Evolutionary conservation across 2,113 vertebrate species (phyloP).

Genomic region (Stictonetta naevosa): DNA sequence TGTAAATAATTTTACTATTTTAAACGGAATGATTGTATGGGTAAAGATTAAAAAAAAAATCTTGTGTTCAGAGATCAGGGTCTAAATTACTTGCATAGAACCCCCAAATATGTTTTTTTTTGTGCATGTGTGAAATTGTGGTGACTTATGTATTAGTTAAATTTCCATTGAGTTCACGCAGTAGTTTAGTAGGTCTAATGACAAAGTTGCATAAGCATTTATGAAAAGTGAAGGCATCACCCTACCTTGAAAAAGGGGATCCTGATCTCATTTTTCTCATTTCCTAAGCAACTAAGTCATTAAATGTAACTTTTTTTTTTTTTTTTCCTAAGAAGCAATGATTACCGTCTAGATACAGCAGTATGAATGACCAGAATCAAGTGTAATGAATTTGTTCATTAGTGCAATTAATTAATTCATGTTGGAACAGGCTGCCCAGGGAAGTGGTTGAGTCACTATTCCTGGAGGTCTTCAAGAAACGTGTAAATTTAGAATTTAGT

Average conservation of each 20-base stretch:
- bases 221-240: neutral
- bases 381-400: neutral
- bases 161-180: neutral
- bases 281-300: neutral
- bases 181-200: neutral
- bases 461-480: too few species aligned
- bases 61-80: neutral
- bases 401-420: too few species aligned
- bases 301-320: neutral
- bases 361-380: neutral
- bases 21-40: neutral
- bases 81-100: neutral
- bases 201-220: neutral
- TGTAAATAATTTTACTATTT: neutral
- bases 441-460: too few species aligned
- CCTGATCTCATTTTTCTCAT: neutral
- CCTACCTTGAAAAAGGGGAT: neutral
- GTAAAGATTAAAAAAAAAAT: neutral
- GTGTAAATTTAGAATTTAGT: too few species aligned
- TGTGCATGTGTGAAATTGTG: neutral
- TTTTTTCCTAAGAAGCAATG: neutral
- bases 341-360: conserved; percentile 6
- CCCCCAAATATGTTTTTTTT: neutral
- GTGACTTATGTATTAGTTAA: neutral
- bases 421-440: too few species aligned